Evolutionary conservation across 2,797 vertebrate genomes (phyloP).

Genomic region (Phyllotis vaccarum): DNA sequence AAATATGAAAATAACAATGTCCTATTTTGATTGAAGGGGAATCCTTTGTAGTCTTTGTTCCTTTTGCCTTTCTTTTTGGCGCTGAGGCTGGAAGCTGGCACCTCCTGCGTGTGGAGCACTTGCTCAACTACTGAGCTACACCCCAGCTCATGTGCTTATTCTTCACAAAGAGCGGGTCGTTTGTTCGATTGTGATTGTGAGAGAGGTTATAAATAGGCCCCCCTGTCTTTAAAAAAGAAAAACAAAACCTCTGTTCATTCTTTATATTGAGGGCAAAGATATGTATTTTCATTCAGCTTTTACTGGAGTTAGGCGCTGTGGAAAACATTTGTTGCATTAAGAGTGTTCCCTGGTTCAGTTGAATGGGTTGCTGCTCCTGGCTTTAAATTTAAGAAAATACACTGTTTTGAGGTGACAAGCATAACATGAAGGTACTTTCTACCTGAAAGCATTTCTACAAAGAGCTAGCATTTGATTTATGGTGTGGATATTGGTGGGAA

Average conservation of each 20-base stretch:
- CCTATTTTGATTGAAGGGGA: conserved; percentile 49
- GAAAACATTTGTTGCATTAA: conserved; percentile 41
- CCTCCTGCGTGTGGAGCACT: neutral
- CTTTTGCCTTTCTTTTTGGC: neutral
- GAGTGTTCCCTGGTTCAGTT: conserved; percentile 41
- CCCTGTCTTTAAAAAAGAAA: neutral
- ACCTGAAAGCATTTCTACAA: conserved; percentile 60
- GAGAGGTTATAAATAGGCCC: conserved; percentile 26
- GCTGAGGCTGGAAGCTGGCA: neutral
- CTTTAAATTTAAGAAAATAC: conserved; percentile 62
- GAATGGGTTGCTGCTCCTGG: conserved; percentile 60
- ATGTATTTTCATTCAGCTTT: conserved; percentile 24
- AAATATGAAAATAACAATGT: conserved; percentile 69
- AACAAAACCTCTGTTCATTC: neutral
- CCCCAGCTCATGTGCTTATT: neutral
- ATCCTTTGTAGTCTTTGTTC: conserved; percentile 26
- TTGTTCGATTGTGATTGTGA: conserved; percentile 39
- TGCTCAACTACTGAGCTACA: neutral
- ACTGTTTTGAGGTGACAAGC: neutral
- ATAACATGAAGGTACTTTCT: neutral
- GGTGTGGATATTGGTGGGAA: conserved; percentile 23
- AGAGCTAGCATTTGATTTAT: conserved; percentile 62
- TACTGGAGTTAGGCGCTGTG: neutral
- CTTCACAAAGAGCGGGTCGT: conserved; percentile 25
- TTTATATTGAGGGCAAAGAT: neutral